These are phyloP conservation scores for Gymnosoma rotundatum DNA, from an alignment of 2,888 invertebrate species.

Conservation along the genomic window DNA sequence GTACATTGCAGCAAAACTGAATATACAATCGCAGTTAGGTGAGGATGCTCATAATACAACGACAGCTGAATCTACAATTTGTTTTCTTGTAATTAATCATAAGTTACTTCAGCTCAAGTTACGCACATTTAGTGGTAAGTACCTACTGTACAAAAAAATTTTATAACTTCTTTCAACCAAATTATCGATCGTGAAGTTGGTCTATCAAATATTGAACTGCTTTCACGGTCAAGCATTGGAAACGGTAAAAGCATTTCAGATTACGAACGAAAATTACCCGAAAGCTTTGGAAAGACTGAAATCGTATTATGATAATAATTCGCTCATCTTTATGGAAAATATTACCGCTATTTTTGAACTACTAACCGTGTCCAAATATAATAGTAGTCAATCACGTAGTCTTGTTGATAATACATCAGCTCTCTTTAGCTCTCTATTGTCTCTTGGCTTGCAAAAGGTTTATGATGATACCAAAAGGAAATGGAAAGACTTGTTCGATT, in stretches of 20 bases:
- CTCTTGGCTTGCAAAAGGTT: conserved; percentile 28
- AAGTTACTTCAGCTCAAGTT: no score
- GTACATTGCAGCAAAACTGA: no score
- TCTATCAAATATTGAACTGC: conserved; percentile 51
- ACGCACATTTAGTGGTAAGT: conserved; percentile 40
- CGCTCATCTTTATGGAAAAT: no score
- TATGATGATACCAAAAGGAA: conserved; percentile 13
- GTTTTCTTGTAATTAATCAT: conserved; percentile 4
- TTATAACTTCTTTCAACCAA: conserved; percentile 52
- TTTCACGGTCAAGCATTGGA: conserved; percentile 54
- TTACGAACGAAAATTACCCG: conserved; percentile 52
- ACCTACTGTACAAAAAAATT: conserved; percentile 55
- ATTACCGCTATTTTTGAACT: no score
- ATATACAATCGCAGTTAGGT: conserved; percentile 26
- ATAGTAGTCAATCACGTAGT: background rate
- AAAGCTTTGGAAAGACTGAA: conserved; percentile 32
- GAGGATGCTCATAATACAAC: conserved; percentile 35
- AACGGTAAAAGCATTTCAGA: conserved; percentile 45
- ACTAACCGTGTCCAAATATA: no score
- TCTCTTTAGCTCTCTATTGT: conserved; percentile 43
- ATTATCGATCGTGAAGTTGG: conserved; percentile 37
- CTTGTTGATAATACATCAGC: conserved; percentile 40
- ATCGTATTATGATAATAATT: no score
- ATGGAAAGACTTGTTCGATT: background rate
- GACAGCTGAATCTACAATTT: conserved; percentile 28